Evolutionary conservation across 2,797 vertebrate species (phyloP), one percentile per base, ranked within the genome.

Genomic region (Aulostomus chinensis): DNA sequence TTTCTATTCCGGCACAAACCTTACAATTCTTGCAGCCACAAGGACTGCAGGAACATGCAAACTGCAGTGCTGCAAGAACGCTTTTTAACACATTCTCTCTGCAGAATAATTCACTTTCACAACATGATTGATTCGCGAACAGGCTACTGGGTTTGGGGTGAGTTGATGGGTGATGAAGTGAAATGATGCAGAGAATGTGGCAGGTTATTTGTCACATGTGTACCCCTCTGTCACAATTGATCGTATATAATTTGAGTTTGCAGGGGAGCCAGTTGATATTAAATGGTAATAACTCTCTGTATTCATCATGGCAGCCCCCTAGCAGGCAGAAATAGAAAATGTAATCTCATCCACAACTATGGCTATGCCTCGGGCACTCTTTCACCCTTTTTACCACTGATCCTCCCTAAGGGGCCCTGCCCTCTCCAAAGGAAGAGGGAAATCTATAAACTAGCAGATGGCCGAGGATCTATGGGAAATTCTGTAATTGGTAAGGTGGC

Each of bases 361-460:
- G 73, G 86, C 79, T 72, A 67, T 48, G 86, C 90, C 86, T 78
- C 63, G 60, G 88, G 88, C 86, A 49, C 81, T 89, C 73, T 80
- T 89, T 84, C 83, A 85, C 86, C 84, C 86, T 83, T 88, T 87
- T 86, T 84, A 83, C 85, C 30, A 38, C 66, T 86, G 84, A 88
- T 84, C 87, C 83, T 88, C 86, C 90, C 84, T 58, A n/a, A 83
- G 88, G 88, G 88, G 71, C 75, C 48, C 39, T 61, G 78, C 56
- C 76, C 78, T 86, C 81, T 83, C 73, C 72, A 68, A 88, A 80
- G 80, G 76, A 85, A 85, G 73, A 81, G 71, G 59, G 63, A 79
- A 81, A 89, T 91, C 88, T 87, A 87, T 91, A 91, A 90, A 89
- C 86, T 86, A 80, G 80, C 88, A 91, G 85, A 91, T 89, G 88